Percentiles rank a stretch among this genome's conserved stretches.
These are phyloP conservation scores for Salmo trutta DNA, from an alignment of 2,797 vertebrate genomes.

Conservation along the genomic window DNA sequence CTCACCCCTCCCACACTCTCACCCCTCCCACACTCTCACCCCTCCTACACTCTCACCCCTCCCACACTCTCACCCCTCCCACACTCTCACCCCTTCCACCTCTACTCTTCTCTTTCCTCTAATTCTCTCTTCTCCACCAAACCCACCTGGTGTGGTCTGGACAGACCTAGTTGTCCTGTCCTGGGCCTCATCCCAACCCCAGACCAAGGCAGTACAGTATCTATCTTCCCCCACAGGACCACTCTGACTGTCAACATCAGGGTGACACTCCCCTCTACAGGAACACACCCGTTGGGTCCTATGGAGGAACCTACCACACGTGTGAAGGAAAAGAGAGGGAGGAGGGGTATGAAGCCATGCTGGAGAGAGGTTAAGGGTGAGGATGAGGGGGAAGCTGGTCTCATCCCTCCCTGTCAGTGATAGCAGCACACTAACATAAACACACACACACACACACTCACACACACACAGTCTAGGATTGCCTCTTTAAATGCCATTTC, in stretches of 20 bases:
- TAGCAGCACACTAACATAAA: not conserved
- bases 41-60: too few species aligned
- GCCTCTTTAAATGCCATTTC: constrained; percentile 31
- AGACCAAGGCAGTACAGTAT: constrained; percentile 25
- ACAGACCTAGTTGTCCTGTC: constrained; percentile 32
- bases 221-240: constrained; percentile 46
- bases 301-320: constrained; percentile 14
- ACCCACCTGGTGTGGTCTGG: constrained; percentile 26
- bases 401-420: constrained; percentile 6
- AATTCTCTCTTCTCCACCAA: constrained; percentile 31
- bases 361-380: not conserved
- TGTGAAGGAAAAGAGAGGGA: not conserved
- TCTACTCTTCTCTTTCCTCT: not conserved
- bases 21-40: constrained; percentile 17
- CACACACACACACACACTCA: not conserved
- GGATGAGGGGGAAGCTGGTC: not conserved
- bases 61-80: not conserved
- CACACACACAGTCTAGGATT: not conserved
- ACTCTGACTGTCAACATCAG: constrained; percentile 62
- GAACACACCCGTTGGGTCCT: constrained; percentile 64
- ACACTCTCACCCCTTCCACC: constrained; percentile 27
- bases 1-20: too few species aligned
- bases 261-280: constrained; percentile 60
- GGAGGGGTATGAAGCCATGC: not conserved
- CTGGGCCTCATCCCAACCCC: constrained; percentile 48